Evolutionary conservation across 2,888 invertebrate genomes (phyloP).

Genomic region (Tromatobia lineatoria): DNA sequence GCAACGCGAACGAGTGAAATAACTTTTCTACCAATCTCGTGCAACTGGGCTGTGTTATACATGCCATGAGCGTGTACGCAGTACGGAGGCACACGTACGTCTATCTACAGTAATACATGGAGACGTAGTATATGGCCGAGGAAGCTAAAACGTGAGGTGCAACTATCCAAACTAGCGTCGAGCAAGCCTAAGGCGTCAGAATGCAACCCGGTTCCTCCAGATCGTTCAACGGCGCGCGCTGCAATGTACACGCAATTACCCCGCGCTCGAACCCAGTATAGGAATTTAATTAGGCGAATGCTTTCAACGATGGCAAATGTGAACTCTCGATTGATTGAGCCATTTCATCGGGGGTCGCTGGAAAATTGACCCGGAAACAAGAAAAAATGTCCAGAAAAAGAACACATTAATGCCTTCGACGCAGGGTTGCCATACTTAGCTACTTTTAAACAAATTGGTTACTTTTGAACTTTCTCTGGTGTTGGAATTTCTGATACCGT

Average conservation of each 20-base stretch:
- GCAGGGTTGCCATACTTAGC: no score
- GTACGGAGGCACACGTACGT: not conserved
- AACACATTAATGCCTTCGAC: not conserved
- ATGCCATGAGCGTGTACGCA: constrained; percentile 1
- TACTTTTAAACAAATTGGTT: no score
- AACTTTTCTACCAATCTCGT: constrained; percentile 10
- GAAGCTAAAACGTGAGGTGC: constrained; percentile 23
- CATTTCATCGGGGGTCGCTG: constrained; percentile 9
- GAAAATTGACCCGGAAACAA: constrained; percentile 13
- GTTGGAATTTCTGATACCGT: no score
- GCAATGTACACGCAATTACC: constrained; percentile 44
- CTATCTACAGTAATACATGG: not conserved
- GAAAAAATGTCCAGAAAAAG: not conserved
- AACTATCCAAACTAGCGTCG: constrained; percentile 15
- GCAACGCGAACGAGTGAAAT: not conserved
- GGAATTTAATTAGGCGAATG: constrained; percentile 80
- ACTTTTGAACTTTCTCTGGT: no score
- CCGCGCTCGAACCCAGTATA: constrained; percentile 35
- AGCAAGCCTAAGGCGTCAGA: constrained; percentile 19
- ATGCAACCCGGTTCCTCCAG: not conserved
- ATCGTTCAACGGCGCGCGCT: constrained; percentile 16
- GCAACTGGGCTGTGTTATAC: constrained; percentile 7
- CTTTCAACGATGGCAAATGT: constrained; percentile 61
- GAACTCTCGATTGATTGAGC: constrained; percentile 36
- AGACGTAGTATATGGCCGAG: constrained; percentile 6